phyloP scores from a whole-genome alignment of 2,888 invertebrate genomes.

The Cantharis lateralis region DNA sequence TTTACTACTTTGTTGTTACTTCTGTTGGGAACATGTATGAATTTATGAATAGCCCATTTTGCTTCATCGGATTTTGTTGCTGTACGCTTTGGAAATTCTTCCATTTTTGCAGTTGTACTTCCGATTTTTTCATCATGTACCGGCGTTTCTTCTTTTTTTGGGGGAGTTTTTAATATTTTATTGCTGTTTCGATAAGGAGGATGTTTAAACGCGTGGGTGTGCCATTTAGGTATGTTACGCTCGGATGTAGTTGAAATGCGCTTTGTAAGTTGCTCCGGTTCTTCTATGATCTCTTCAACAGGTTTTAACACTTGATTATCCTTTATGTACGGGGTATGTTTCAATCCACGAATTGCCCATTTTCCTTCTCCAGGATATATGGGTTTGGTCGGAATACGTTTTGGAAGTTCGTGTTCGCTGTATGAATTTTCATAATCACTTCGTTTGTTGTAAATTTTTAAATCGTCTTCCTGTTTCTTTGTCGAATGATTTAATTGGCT shows the following conservation, averaged over 20 bases:
- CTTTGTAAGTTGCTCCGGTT: not conserved
- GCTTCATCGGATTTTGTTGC: not conserved
- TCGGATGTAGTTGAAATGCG: not conserved
- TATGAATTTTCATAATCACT: slow-evolving; percentile 2
- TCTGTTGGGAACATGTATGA: not conserved
- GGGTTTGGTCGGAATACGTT: slow-evolving; percentile 48
- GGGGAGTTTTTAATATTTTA: slow-evolving; percentile 25
- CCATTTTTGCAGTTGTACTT: not conserved
- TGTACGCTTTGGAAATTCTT: slow-evolving; percentile 54
- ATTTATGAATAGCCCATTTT: not conserved
- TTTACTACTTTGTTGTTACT: not conserved
- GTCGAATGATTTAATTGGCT: slow-evolving; percentile 21
- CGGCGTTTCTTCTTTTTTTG: slow-evolving; percentile 48
- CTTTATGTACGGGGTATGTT: slow-evolving; percentile 44
- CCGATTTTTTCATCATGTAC: slow-evolving; percentile 42
- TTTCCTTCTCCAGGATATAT: slow-evolving; percentile 52
- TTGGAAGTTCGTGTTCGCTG: slow-evolving; percentile 43
- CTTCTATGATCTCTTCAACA: not conserved
- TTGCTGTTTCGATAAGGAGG: not conserved
- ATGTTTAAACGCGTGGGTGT: not conserved
- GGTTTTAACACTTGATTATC: not conserved
- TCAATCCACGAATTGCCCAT: slow-evolving; percentile 50
- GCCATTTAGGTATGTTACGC: not conserved
- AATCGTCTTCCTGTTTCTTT: not conserved
- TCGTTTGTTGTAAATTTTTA: not conserved